phyloP scores from a whole-genome alignment of 2,797 vertebrate species.

The Characodon lateralis region DNA sequence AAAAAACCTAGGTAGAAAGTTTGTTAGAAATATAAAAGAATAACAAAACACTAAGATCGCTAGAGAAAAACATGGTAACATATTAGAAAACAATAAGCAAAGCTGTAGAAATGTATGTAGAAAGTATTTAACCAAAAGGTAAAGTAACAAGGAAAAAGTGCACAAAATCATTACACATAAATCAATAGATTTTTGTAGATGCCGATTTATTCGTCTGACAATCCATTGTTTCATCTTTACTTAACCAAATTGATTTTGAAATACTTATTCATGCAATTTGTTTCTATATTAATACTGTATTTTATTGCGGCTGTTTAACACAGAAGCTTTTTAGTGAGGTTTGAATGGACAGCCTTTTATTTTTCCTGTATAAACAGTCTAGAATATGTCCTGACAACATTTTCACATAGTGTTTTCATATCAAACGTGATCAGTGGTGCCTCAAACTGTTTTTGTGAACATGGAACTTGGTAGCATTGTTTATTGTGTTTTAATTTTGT shows the following conservation, averaged over 20 bases:
- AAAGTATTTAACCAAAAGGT: background rate
- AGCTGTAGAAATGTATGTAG: background rate
- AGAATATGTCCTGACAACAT: background rate
- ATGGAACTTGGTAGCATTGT: background rate
- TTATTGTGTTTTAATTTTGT: background rate
- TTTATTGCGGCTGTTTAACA: background rate
- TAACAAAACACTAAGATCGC: background rate
- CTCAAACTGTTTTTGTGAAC: background rate
- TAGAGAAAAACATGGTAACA: background rate
- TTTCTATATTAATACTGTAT: background rate
- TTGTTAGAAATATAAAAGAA: background rate
- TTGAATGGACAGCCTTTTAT: background rate
- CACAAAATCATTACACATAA: background rate
- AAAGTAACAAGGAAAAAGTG: background rate
- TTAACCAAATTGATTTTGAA: background rate
- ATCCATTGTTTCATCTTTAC: slow-evolving; percentile 12
- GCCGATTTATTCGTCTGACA: slow-evolving; percentile 31
- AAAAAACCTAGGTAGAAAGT: background rate
- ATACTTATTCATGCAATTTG: background rate
- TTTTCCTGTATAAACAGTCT: background rate
- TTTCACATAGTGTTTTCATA: background rate
- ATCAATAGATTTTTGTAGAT: slow-evolving; percentile 11
- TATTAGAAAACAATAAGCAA: background rate
- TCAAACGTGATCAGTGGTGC: background rate
- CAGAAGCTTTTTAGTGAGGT: background rate